phyloP scores from a whole-genome alignment of 35 echinoderm and acorn worm genomes.

The Nesometra sesokonis region DNA sequence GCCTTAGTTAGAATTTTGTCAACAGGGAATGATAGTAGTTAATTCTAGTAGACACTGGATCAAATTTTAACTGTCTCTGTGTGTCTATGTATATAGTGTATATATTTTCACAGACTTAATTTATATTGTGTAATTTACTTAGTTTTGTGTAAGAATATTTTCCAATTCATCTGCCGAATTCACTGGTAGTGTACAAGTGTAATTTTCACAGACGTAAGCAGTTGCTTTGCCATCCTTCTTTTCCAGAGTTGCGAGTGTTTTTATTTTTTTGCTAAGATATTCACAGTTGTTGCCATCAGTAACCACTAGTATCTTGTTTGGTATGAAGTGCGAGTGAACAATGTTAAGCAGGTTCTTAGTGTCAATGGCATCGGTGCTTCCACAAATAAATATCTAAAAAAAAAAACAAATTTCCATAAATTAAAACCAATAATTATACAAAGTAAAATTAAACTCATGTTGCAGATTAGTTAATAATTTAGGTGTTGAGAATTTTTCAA shows the following conservation, averaged over 20 bases:
- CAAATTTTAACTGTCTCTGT: too few species aligned
- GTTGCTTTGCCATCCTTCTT: slow-evolving; percentile 71
- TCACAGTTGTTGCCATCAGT: slow-evolving; percentile 43
- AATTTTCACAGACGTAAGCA: slow-evolving; percentile 91
- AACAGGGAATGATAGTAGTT: too few species aligned
- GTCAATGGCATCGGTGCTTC: slow-evolving; percentile 35
- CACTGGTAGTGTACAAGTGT: slow-evolving; percentile 75
- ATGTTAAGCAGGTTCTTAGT: slow-evolving; percentile 52
- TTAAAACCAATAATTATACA: background rate
- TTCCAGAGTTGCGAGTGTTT: slow-evolving; percentile 51
- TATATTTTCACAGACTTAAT: too few species aligned
- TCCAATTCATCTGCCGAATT: slow-evolving; percentile 40
- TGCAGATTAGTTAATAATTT: too few species aligned
- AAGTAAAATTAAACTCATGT: background rate
- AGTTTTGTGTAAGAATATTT: slow-evolving; percentile 20
- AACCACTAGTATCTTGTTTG: slow-evolving; percentile 85
- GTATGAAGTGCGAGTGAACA: slow-evolving; percentile 54
- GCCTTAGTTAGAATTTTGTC: too few species aligned
- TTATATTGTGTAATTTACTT: too few species aligned
- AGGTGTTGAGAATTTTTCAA: background rate
- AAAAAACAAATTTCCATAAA: background rate
- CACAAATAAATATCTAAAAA: slow-evolving; percentile 79
- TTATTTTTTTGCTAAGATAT: slow-evolving; percentile 54
- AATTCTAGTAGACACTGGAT: too few species aligned
- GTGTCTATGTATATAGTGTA: too few species aligned